phyloP scores from a whole-genome alignment of 2,113 vertebrate genomes.

The Gambusia affinis region DNA sequence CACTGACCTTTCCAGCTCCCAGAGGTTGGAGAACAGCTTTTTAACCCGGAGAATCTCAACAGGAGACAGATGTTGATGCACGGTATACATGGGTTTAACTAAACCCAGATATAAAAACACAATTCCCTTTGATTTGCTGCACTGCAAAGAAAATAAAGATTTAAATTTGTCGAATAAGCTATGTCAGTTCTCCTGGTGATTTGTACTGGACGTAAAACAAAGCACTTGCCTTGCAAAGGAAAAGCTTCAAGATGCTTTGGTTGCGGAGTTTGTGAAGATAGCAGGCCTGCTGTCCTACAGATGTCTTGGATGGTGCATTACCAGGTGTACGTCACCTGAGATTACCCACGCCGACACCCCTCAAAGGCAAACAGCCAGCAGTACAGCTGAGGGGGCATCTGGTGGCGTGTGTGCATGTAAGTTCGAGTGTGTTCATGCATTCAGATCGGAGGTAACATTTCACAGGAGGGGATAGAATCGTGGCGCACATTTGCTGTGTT shows the following conservation, averaged over 20 bases:
- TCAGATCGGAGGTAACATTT: constrained; percentile 48
- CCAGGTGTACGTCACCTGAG: constrained; percentile 80
- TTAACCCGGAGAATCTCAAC: constrained; percentile 50
- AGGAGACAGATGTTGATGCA: constrained; percentile 32
- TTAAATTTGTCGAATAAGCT: background rate
- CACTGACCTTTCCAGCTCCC: constrained; percentile 69
- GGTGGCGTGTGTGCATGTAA: constrained; percentile 53
- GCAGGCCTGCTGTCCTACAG: constrained; percentile 75
- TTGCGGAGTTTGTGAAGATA: constrained; percentile 53
- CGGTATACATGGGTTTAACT: constrained; percentile 52
- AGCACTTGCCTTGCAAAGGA: constrained; percentile 14
- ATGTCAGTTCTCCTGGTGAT: constrained; percentile 10
- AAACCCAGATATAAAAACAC: constrained; percentile 26
- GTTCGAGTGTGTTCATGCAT: constrained; percentile 58
- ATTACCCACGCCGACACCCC: constrained; percentile 76
- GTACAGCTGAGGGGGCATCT: constrained; percentile 79
- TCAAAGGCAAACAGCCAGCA: constrained; percentile 70
- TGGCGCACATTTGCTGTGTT: constrained; percentile 28
- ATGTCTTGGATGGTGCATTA: constrained; percentile 71
- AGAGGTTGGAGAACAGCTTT: constrained; percentile 64
- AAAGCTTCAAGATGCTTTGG: constrained; percentile 32
- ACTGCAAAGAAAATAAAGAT: background rate
- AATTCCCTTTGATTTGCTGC: background rate
- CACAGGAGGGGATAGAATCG: constrained; percentile 24
- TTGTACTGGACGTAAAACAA: constrained; percentile 8